phyloP scores from a whole-genome alignment of 2,888 invertebrate genomes.

The Smittia sp. region DNA sequence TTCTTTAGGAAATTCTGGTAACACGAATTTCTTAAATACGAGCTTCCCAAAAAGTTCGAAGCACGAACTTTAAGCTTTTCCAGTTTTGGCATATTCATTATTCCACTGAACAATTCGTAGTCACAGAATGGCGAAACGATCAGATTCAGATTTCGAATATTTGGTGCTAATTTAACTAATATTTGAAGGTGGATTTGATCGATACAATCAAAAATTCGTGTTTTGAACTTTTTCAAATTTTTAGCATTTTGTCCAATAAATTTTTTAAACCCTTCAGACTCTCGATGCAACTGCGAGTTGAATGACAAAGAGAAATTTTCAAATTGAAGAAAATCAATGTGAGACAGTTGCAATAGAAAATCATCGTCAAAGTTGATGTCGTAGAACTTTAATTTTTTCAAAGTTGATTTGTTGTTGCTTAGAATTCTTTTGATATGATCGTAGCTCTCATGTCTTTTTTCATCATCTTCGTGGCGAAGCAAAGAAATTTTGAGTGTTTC shows the following conservation, averaged over 20 bases:
- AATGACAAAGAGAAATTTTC: slow-evolving; percentile 1
- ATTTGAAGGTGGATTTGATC: neutral
- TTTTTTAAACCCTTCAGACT: neutral
- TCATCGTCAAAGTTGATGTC: slow-evolving; percentile 2
- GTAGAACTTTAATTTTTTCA: slow-evolving; percentile 4
- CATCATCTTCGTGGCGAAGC: neutral
- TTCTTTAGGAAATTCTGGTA: neutral
- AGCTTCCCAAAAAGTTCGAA: neutral
- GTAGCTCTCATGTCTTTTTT: neutral
- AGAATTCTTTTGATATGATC: neutral
- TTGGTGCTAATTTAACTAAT: neutral
- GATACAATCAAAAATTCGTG: slow-evolving; percentile 5
- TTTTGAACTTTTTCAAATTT: slow-evolving; percentile 10
- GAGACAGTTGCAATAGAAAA: neutral
- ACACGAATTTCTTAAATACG: neutral
- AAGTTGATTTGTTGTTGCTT: neutral
- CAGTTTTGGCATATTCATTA: neutral
- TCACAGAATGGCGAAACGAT: neutral
- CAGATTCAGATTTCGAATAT: neutral
- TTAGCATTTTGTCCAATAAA: neutral
- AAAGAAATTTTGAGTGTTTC: slow-evolving; percentile 15
- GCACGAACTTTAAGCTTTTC: neutral
- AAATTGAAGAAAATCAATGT: neutral
- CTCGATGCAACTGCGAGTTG: neutral
- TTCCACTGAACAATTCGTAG: neutral